These are phyloP conservation scores for Ctena decussata DNA, from an alignment of 2,888 invertebrate genomes.

Conservation along the genomic window DNA sequence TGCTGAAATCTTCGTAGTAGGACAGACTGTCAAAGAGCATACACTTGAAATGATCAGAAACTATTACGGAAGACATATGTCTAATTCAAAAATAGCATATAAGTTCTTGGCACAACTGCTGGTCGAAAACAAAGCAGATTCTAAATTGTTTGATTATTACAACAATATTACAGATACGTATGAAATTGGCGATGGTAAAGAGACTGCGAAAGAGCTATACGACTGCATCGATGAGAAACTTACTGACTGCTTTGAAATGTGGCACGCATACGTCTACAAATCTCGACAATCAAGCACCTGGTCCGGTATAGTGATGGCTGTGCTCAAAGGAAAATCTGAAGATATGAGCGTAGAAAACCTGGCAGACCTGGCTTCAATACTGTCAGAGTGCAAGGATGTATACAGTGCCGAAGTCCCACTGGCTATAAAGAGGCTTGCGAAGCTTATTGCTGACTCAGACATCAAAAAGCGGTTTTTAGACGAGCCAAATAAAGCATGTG, in stretches of 20 bases:
- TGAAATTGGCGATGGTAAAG: not conserved
- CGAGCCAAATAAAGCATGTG: not conserved
- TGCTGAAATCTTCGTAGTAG: not conserved
- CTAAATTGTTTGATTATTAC: not conserved
- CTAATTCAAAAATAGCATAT: not conserved
- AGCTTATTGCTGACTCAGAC: not conserved
- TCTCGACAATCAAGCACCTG: not conserved
- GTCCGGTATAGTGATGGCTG: not conserved
- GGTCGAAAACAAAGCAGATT: not conserved
- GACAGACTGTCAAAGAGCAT: not conserved
- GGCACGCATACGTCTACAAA: not conserved
- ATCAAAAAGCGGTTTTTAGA: not conserved
- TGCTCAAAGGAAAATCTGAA: not conserved
- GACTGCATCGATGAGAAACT: not conserved
- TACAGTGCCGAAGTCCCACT: not conserved
- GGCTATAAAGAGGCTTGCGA: not conserved
- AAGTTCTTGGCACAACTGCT: not conserved
- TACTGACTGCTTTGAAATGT: not conserved
- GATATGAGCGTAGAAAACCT: not conserved
- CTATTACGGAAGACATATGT: not conserved
- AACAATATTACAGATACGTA: not conserved
- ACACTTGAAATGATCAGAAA: not conserved
- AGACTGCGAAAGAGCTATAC: not conserved
- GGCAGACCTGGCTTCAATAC: not conserved
- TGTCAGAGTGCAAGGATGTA: not conserved